Evolutionary conservation across 92 coral and sea anemone genomes (phyloP).

Genomic region (Metridium senile): DNA sequence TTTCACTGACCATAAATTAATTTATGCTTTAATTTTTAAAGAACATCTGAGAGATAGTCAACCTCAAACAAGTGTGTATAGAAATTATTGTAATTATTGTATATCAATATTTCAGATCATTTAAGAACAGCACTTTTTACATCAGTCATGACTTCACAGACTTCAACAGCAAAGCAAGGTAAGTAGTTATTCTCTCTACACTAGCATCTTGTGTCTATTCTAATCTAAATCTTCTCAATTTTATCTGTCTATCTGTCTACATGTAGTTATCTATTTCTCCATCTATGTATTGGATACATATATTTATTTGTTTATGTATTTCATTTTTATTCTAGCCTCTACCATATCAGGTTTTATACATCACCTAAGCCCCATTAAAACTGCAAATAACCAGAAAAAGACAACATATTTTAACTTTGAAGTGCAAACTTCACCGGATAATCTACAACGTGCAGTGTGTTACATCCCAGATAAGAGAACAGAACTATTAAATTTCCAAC

Average conservation of each 20-base stretch:
- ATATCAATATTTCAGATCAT: no score
- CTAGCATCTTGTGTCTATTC: no score
- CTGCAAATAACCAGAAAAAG: not conserved
- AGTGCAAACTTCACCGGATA: not conserved
- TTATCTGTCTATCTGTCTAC: not conserved
- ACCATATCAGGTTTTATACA: not conserved
- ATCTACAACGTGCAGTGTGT: constrained; percentile 26
- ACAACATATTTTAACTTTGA: not conserved
- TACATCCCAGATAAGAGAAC: constrained; percentile 14
- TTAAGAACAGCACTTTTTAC: not conserved
- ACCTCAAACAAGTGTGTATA: no score
- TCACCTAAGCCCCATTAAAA: not conserved
- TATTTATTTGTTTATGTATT: not conserved
- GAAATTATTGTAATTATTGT: not conserved
- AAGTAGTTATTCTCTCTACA: no score
- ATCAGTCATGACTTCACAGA: not conserved
- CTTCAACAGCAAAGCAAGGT: not conserved
- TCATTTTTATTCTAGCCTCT: not conserved
- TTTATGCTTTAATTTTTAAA: not conserved
- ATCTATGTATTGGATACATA: no score
- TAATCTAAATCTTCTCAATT: not conserved
- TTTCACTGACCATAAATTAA: not conserved
- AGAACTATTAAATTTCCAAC: constrained; percentile 9
- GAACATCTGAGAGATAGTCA: not conserved
- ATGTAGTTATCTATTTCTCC: not conserved